A percentile compares a stretch with the other conserved stretches of the same genome.
phyloP scores from a whole-genome alignment of 1,140 invertebrate genomes.

The Drosophila chauvacae region DNA sequence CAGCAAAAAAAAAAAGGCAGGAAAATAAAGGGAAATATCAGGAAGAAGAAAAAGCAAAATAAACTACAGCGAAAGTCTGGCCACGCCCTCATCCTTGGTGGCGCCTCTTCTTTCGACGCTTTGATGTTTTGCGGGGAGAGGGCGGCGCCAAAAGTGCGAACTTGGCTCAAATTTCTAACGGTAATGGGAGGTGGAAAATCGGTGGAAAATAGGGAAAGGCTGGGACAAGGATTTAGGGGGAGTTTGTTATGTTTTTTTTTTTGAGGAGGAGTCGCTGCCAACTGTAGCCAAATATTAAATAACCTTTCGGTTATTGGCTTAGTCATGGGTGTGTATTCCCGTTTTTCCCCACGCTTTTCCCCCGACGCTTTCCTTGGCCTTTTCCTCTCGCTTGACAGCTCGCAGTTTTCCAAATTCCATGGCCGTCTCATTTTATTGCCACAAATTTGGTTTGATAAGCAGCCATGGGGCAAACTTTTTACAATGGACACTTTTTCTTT shows the following conservation, averaged over 20 bases:
- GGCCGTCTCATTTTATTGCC: conserved; percentile 74
- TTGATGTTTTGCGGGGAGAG: conserved; percentile 57
- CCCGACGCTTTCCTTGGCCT: background rate
- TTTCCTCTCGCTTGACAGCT: background rate
- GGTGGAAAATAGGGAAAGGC: conserved; percentile 22
- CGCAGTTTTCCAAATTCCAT: conserved; percentile 13
- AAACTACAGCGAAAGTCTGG: conserved; percentile 33
- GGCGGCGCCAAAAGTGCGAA: conserved; percentile 54
- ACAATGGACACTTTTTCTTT: conserved; percentile 62
- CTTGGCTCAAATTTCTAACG: conserved; percentile 59
- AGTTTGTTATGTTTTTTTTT: conserved; percentile 2
- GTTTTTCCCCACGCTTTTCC: background rate
- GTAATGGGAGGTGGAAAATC: conserved; percentile 26
- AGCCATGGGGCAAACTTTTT: conserved; percentile 64
- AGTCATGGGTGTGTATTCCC: conserved; percentile 51
- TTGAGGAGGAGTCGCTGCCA: conserved; percentile 33
- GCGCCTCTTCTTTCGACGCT: conserved; percentile 32
- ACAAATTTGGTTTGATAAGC: conserved; percentile 80
- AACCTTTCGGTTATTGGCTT: conserved; percentile 81
- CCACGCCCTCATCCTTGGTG: conserved; percentile 40
- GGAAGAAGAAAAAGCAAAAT: conserved; percentile 13
- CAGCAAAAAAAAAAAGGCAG: background rate
- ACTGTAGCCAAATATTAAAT: conserved; percentile 79
- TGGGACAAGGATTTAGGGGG: background rate
- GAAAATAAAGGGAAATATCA: conserved; percentile 19